Evolutionary conservation across 2,113 vertebrate species (phyloP), one percentile per base, ranked within the genome.

Genomic region (Barnardius zonarius): DNA sequence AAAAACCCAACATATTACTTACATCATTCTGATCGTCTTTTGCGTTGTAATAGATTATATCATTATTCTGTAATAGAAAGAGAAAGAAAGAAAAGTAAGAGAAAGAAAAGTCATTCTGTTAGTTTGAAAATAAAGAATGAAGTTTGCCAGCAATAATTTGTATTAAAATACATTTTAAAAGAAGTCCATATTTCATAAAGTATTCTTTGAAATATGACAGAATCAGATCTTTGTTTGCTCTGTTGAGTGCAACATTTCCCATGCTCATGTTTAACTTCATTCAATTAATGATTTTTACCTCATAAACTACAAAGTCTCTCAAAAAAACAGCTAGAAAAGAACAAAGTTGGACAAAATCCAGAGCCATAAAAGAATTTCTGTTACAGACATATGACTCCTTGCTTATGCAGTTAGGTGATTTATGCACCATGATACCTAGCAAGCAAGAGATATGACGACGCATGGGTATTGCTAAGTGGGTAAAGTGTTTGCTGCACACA

Each of bases 11-110:
- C 17, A 10, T 37, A 92, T 68, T 97, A 98, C 98, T 98, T 97
- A 98, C 98, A 88, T 97, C 97, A 96, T 99, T 99, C 75, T 99
- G 98, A 86, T 99, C 99, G 85, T 99, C 99, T 96, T 99, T 99
- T 95, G 99, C 98, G 80, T 99, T 99, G 97, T 99, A 99, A 98
- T 99, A 99, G 81, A 98, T 97, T 46, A 99, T 99, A 95, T 99
- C 99, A 59, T 98, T 98, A 83, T 98, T 98, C 99, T 99, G 97
- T 48, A 92, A 96, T 23, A 94, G 52, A 97, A 97, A 96, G 77
- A 92, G 91, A 96, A 23, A 94, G 52, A 97, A 97, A 96, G 77
- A 92, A 97, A 79, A 88, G 52, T 20, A 92, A 96, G 25, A 94
- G 52, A 97, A 97, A 96, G 77, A 92, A 97, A 79, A 88, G 52